A percentile compares a stretch with the other conserved stretches of the same genome.
phyloP scores from a whole-genome alignment of 2,797 vertebrate species.

The Amniataba percoides region DNA sequence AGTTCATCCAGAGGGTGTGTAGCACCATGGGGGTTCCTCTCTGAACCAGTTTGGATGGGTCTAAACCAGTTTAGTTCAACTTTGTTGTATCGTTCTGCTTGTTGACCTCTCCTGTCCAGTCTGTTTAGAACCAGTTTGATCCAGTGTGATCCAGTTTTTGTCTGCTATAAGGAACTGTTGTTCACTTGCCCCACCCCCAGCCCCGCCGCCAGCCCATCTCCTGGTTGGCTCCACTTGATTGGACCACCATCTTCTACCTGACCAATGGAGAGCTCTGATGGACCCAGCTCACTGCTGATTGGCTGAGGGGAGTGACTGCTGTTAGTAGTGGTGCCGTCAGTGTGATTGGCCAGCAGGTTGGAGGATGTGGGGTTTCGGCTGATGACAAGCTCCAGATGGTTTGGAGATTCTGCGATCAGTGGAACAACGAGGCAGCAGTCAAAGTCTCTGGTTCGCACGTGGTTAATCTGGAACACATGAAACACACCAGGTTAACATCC shows the following conservation, averaged over 20 bases:
- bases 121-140: conserved; percentile 49
- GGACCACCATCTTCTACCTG: conserved; percentile 70
- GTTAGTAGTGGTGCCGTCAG: conserved; percentile 58
- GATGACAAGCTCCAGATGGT: conserved; percentile 96
- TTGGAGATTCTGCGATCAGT: conserved; percentile 96
- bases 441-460: conserved; percentile 96
- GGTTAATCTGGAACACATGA: conserved; percentile 89
- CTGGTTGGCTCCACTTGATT: conserved; percentile 79
- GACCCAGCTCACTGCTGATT: conserved; percentile 47
- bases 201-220: conserved; percentile 63
- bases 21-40: conserved; percentile 73
- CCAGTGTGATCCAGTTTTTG: conserved; percentile 44
- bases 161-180: conserved; percentile 79
- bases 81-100: conserved; percentile 29
- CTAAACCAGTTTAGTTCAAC: conserved; percentile 53
- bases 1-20: conserved; percentile 70
- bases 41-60: conserved; percentile 55
- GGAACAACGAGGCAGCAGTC: conserved; percentile 99
- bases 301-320: conserved; percentile 65
- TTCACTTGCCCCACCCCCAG: conserved; percentile 65
- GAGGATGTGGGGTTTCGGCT: conserved; percentile 91
- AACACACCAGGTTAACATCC: neutral
- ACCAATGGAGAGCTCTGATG: conserved; percentile 51
- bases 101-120: conserved; percentile 37
- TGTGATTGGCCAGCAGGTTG: conserved; percentile 75